These are phyloP conservation scores for Anguilla pacifica DNA, from an alignment of 2,797 vertebrate genomes.

Conservation along the genomic window DNA sequence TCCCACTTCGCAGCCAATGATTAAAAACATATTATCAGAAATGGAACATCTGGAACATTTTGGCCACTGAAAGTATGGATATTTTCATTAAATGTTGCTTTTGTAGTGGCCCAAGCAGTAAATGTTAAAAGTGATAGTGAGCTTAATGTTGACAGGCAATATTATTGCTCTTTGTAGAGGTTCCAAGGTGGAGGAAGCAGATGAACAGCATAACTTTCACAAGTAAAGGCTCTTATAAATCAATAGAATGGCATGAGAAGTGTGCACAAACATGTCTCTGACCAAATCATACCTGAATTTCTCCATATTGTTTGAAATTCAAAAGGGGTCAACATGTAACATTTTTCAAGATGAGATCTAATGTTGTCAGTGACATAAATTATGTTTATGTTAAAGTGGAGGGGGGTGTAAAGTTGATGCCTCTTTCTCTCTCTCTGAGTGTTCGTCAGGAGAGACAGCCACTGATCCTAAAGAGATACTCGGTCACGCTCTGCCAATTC, in stretches of 20 bases:
- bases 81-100: constrained; percentile 24
- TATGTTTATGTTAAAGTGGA: not conserved
- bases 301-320: not conserved
- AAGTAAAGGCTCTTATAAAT: not conserved
- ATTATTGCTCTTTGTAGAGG: not conserved
- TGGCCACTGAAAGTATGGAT: constrained; percentile 14
- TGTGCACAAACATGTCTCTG: not conserved
- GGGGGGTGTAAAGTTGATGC: not conserved
- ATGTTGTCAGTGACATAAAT: not conserved
- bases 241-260: not conserved
- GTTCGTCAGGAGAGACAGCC: not conserved
- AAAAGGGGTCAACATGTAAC: not conserved
- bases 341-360: not conserved
- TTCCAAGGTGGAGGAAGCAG: not conserved
- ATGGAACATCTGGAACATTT: constrained; percentile 53
- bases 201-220: not conserved
- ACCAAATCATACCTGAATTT: not conserved
- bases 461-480: not conserved
- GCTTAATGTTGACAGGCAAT: constrained; percentile 12
- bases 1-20: constrained; percentile 71
- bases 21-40: constrained; percentile 80
- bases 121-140: constrained; percentile 15
- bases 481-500: not conserved
- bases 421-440: not conserved
- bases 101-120: not conserved